Conservation (phyloP, 1,140 invertebrate genomes). For the Melipona quadrifasciata region DNA sequence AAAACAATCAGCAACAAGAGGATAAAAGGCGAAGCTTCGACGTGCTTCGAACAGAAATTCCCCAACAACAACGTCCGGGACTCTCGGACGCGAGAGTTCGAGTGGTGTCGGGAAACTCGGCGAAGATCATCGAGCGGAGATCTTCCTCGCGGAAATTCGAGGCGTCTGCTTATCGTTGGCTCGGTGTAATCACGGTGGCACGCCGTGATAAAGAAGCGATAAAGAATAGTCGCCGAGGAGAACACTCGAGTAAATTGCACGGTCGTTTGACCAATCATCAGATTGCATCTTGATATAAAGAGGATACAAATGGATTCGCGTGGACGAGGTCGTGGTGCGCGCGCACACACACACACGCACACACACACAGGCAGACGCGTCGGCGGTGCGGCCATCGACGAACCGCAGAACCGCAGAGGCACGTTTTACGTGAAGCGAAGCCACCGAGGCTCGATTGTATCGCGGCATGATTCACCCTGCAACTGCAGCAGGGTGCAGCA, state of each 20-base stretch:
- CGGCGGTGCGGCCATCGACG: slow-evolving; percentile 52
- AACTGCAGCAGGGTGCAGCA: slow-evolving; percentile 54
- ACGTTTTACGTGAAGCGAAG: not conserved
- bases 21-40: not conserved
- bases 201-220: slow-evolving; percentile 2
- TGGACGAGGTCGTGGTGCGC: not conserved
- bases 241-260: slow-evolving; percentile 40
- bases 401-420: not conserved
- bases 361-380: too few species aligned
- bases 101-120: not conserved
- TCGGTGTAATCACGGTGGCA: slow-evolving; percentile 8
- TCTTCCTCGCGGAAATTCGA: not conserved
- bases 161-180: not conserved
- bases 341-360: too few species aligned
- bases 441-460: slow-evolving; percentile 45
- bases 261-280: slow-evolving; percentile 32
- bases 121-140: not conserved
- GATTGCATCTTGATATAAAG: slow-evolving; percentile 47
- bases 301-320: slow-evolving; percentile 47
- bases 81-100: not conserved
- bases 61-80: not conserved
- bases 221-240: slow-evolving; percentile 6
- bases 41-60: not conserved
- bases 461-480: slow-evolving; percentile 58
- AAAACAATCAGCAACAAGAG: not conserved